phyloP scores from a whole-genome alignment of 2,797 vertebrate species.

The Sandelia bainsii region DNA sequence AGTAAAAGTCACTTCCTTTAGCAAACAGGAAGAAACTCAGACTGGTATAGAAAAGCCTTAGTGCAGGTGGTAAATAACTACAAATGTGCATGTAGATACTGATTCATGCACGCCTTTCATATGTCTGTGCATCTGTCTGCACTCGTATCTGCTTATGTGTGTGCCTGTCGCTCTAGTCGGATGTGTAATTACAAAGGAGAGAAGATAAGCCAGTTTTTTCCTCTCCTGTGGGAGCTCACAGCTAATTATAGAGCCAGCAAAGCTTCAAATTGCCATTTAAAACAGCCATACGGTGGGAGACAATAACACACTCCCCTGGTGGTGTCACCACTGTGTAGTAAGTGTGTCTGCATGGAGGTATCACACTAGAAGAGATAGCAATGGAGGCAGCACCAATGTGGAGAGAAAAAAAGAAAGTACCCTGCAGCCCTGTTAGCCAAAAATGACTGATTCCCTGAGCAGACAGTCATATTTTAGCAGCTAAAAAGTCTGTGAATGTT shows the following conservation, averaged over 20 bases:
- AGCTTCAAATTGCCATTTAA: constrained; percentile 88
- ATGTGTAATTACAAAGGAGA: constrained; percentile 86
- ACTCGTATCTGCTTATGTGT: constrained; percentile 49
- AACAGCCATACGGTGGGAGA: constrained; percentile 85
- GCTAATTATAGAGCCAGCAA: constrained; percentile 87
- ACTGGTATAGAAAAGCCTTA: constrained; percentile 5
- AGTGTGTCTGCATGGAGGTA: constrained; percentile 62
- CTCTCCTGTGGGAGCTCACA: constrained; percentile 82
- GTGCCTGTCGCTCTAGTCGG: constrained; percentile 61
- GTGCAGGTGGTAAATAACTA: constrained; percentile 36
- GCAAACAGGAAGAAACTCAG: constrained; percentile 24
- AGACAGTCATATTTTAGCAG: constrained; percentile 38
- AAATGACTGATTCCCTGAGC: constrained; percentile 45
- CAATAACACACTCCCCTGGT: constrained; percentile 82
- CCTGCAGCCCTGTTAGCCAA: constrained; percentile 45
- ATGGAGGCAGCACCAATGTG: constrained; percentile 10
- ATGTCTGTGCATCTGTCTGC: constrained; percentile 64
- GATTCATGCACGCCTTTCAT: constrained; percentile 38
- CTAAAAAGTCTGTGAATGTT: constrained; percentile 35
- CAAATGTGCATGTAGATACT: constrained; percentile 29
- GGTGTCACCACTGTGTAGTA: constrained; percentile 66
- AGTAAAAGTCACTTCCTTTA: constrained; percentile 39
- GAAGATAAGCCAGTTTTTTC: constrained; percentile 79
- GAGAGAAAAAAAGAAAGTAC: neutral
- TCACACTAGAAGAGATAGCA: constrained; percentile 35